A percentile compares a stretch with the other conserved stretches of the same genome.
phyloP scores from a whole-genome alignment of 2,797 vertebrate species.

The Sebastolobus alascanus region DNA sequence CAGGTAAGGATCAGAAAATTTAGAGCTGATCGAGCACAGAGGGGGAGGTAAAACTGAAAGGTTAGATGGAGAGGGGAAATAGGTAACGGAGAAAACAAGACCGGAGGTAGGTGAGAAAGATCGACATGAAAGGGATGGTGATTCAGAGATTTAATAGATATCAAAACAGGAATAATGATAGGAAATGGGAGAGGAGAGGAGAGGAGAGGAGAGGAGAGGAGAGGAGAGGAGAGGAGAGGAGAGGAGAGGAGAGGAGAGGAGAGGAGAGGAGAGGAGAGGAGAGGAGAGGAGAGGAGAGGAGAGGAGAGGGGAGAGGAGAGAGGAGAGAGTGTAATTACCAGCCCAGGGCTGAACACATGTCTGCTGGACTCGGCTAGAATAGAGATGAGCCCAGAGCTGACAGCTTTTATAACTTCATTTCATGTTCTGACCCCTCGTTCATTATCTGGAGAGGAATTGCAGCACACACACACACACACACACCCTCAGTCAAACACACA shows the following conservation, averaged over 20 bases:
- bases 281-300: background rate
- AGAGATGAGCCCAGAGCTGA: constrained; percentile 75
- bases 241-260: background rate
- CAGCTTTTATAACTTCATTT: constrained; percentile 76
- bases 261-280: background rate
- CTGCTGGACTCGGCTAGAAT: constrained; percentile 75
- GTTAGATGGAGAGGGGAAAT: background rate
- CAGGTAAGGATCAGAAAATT: constrained; percentile 10
- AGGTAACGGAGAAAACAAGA: background rate
- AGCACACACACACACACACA: constrained; percentile 11
- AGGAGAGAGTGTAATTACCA: constrained; percentile 59
- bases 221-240: constrained; percentile 4
- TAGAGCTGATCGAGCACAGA: constrained; percentile 8
- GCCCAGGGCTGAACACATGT: constrained; percentile 70
- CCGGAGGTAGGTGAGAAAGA: background rate
- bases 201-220: background rate
- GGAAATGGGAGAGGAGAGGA: background rate
- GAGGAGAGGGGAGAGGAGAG: background rate
- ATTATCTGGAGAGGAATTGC: constrained; percentile 47
- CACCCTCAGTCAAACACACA: constrained; percentile 22
- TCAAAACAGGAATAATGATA: background rate
- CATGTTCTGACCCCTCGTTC: constrained; percentile 55
- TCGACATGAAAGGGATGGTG: background rate
- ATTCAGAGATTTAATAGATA: constrained; percentile 8
- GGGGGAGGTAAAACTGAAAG: constrained; percentile 19